Evolutionary conservation across 2,797 vertebrate genomes (phyloP), one percentile per base, ranked within the genome.

Genomic region (Hirundo rustica): DNA sequence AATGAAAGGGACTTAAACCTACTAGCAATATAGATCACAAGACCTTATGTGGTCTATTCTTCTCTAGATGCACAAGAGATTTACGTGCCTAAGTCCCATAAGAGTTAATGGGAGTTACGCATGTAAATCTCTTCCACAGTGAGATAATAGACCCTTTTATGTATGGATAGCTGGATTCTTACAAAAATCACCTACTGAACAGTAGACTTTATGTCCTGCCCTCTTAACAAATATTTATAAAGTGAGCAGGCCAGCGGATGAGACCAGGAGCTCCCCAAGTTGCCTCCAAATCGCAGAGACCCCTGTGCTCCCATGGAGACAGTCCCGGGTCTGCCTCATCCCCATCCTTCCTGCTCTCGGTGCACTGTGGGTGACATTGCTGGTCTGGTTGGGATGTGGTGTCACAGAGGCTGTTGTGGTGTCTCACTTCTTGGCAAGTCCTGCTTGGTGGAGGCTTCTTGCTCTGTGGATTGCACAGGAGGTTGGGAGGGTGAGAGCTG

Each of bases 161-260:
- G 72, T 92, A 92, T 89, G 89, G 92, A 95, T 93, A 96, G 89
- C 82, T 76, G 83, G 81, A 92, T 93, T 95, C 95, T 93, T 95
- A 86, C 90, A 90, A 93, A 95, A 97, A 95, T 97, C 87, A 94
- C 92, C 93, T 92, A 93, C 95, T 64, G 77, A 96, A 94, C 93
- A 85, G 93, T 93, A 85, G 67, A 85, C 84, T 96, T 97, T 89
- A 85, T 85, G 86, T 85, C 93, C 86, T 93, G 66, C 62, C 94
- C 96, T 93, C 87, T 96, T 94, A 85, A 81, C 94, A 96, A 95
- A 96, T 97, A 79, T 97, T 97, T 96, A 95, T 93, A 93, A 96
- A 95, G 48, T 0, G 25, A 88, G 61, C 57, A 80, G 92, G 82
- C 79, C 54, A 58, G 73, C 94, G 93, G 95, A 96, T 93, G 96